Evolutionary conservation across 2,113 vertebrate species (phyloP).

Genomic region (Sapajus apella): DNA sequence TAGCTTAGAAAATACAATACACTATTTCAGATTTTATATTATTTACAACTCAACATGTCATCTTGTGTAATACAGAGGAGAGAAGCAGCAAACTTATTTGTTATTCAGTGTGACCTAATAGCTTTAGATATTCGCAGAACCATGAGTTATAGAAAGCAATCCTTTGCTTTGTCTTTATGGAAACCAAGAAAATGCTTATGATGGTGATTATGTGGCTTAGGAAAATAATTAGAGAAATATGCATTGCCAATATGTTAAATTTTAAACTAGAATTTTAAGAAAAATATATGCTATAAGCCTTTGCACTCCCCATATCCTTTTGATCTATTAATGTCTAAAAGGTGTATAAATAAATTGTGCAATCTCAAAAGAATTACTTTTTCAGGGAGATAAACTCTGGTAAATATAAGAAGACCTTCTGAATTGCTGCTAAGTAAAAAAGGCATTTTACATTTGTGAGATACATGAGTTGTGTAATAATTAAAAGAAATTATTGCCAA

Average conservation of each 20-base stretch:
- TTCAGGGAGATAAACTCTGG: background rate
- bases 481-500: background rate
- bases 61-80: background rate
- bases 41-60: background rate
- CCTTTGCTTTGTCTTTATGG: background rate
- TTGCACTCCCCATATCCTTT: background rate
- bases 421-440: background rate
- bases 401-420: background rate
- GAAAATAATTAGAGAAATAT: background rate
- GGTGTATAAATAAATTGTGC: background rate
- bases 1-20: conserved; percentile 16
- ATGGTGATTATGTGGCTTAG: background rate
- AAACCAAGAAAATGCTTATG: background rate
- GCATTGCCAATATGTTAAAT: background rate
- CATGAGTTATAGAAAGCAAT: background rate
- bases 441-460: background rate
- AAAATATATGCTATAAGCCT: background rate
- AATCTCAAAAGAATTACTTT: background rate
- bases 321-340: background rate
- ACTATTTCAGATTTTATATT: background rate
- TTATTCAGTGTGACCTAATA: background rate
- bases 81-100: background rate
- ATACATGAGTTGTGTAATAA: background rate
- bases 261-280: background rate
- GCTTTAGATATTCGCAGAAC: background rate